These are phyloP conservation scores for Odontothrips loti DNA, from an alignment of 2,888 invertebrate genomes.

Conservation along the genomic window DNA sequence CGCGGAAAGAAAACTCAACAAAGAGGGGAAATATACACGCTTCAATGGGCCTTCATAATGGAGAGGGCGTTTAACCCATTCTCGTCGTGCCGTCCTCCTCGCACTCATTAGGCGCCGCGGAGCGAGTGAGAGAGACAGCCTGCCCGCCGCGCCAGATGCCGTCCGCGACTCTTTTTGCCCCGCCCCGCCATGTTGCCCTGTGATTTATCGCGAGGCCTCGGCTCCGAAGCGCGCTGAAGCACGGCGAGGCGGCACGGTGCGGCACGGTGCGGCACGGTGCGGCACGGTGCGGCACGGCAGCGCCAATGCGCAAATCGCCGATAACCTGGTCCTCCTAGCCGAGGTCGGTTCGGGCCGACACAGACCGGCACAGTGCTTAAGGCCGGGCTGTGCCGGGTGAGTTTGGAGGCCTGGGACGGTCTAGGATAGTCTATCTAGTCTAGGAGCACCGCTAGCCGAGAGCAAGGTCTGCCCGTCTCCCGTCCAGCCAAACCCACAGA, in stretches of 20 bases:
- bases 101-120: too few species aligned
- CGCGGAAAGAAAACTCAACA: conserved; percentile 5
- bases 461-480: too few species aligned
- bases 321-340: too few species aligned
- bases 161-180: background rate
- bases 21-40: conserved; percentile 21
- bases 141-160: background rate
- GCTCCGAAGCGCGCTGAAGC: too few species aligned
- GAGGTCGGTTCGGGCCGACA: too few species aligned
- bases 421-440: too few species aligned
- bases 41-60: conserved; percentile 22
- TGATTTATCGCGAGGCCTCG: background rate
- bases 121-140: background rate
- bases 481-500: too few species aligned
- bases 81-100: background rate
- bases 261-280: background rate
- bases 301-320: background rate
- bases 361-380: too few species aligned
- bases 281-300: background rate
- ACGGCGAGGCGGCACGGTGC: too few species aligned
- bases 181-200: background rate
- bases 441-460: too few species aligned
- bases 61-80: conserved; percentile 19
- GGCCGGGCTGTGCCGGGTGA: too few species aligned
- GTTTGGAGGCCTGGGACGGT: too few species aligned